These are phyloP conservation scores for Columba janthina DNA, from an alignment of 2,113 vertebrate species.

Conservation along the genomic window DNA sequence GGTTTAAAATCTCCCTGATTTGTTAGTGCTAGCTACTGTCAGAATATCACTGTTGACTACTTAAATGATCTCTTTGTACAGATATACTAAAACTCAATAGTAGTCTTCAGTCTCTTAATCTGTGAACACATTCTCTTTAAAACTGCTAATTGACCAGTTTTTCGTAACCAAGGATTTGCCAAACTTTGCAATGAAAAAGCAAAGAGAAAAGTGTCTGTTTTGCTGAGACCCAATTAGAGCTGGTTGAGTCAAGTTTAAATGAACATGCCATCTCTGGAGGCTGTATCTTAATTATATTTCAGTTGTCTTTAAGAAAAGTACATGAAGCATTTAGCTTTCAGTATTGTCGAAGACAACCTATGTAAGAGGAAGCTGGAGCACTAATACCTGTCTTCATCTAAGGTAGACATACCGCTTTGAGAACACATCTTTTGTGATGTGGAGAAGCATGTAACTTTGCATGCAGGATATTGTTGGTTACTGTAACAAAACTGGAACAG, in stretches of 20 bases:
- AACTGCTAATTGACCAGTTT: neutral
- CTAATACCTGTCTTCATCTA: neutral
- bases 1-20: neutral
- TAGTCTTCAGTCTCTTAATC: neutral
- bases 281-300: neutral
- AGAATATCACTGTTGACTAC: neutral
- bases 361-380: neutral
- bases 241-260: neutral
- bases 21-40: neutral
- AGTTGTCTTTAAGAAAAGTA: neutral
- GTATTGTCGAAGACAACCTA: neutral
- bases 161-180: neutral
- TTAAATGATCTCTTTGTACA: neutral
- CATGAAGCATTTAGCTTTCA: neutral
- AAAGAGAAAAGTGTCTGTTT: neutral
- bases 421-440: neutral
- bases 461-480: neutral
- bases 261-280: fast-evolving
- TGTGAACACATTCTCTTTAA: neutral
- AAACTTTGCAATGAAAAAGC: neutral
- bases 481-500: neutral
- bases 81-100: neutral
- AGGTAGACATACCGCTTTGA: neutral
- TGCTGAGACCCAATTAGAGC: neutral
- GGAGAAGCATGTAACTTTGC: fast-evolving